Percentiles rank a stretch among this genome's conserved stretches.
Conservation (phyloP, 2,113 vertebrate genomes). For the Prolemur simus region DNA sequence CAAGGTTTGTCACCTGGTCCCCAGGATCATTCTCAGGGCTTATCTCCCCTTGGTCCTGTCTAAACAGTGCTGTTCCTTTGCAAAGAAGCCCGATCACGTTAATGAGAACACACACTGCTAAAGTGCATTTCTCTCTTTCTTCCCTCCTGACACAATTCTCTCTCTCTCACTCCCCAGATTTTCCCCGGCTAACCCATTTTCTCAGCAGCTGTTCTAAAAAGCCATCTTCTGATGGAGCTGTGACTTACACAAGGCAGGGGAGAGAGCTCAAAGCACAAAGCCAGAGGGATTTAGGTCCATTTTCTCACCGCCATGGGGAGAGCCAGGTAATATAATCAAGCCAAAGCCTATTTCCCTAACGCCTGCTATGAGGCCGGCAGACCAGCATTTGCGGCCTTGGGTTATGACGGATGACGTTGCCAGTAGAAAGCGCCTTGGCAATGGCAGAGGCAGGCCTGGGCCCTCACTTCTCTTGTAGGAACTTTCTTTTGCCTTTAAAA, state of each 20-base stretch:
- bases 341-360: not conserved
- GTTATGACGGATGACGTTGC: not conserved
- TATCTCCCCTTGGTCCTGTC: not conserved
- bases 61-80: not conserved
- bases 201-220: not conserved
- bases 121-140: not conserved
- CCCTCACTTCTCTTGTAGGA: not conserved
- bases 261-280: not conserved
- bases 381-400: not conserved
- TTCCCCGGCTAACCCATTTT: not conserved
- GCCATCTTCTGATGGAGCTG: not conserved
- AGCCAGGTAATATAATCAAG: not conserved
- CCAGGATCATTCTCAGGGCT: not conserved
- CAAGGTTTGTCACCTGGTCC: not conserved
- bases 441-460: not conserved
- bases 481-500: not conserved
- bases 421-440: not conserved
- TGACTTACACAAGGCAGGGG: fast-evolving
- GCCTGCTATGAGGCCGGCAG: not conserved
- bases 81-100: not conserved
- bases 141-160: slow-evolving; percentile 15
- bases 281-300: not conserved
- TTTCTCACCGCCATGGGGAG: not conserved
- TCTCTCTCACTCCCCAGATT: not conserved
- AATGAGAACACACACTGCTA: not conserved